A percentile compares a stretch with the other conserved stretches of the same genome.
phyloP scores from a whole-genome alignment of 2,888 invertebrate genomes.

The Opisthograptis luteolata region DNA sequence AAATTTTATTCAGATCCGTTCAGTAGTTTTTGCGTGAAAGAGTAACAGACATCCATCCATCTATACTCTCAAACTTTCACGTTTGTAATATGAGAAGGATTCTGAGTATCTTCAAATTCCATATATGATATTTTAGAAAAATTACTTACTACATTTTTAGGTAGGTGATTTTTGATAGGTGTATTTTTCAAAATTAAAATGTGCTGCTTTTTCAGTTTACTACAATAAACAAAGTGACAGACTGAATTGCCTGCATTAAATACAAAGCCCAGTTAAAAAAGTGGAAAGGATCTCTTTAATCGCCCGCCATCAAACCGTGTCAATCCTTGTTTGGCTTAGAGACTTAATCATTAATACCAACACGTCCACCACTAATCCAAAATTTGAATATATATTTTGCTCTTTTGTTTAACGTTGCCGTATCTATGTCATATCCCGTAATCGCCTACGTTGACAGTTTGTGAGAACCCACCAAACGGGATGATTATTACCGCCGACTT shows the following conservation, averaged over 20 bases:
- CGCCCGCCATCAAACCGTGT: slow-evolving; percentile 16
- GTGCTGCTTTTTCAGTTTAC: too few relatives aligned
- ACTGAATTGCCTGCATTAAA: not conserved
- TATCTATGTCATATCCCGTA: slow-evolving; percentile 56
- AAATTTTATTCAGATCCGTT: too few relatives aligned
- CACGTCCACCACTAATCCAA: slow-evolving; percentile 27
- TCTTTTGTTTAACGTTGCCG: slow-evolving; percentile 28
- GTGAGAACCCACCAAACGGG: slow-evolving; percentile 53
- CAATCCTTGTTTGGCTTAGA: slow-evolving; percentile 6
- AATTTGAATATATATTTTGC: slow-evolving; percentile 33
- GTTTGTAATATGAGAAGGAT: too few relatives aligned
- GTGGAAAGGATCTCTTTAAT: slow-evolving; percentile 8
- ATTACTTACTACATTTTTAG: too few relatives aligned
- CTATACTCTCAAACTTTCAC: too few relatives aligned
- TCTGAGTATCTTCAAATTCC: too few relatives aligned
- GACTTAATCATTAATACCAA: slow-evolving; percentile 10
- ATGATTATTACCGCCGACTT: slow-evolving; percentile 44
- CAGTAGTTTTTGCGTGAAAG: too few relatives aligned
- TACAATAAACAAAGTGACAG: too few relatives aligned
- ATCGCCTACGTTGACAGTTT: slow-evolving; percentile 63
- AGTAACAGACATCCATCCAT: too few relatives aligned
- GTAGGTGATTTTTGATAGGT: too few relatives aligned
- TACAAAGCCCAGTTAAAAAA: slow-evolving; percentile 3
- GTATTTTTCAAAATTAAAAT: too few relatives aligned
- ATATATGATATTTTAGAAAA: too few relatives aligned